Evolutionary conservation across 2,888 invertebrate species (phyloP).

Genomic region (Pseudolycoriella hygida): DNA sequence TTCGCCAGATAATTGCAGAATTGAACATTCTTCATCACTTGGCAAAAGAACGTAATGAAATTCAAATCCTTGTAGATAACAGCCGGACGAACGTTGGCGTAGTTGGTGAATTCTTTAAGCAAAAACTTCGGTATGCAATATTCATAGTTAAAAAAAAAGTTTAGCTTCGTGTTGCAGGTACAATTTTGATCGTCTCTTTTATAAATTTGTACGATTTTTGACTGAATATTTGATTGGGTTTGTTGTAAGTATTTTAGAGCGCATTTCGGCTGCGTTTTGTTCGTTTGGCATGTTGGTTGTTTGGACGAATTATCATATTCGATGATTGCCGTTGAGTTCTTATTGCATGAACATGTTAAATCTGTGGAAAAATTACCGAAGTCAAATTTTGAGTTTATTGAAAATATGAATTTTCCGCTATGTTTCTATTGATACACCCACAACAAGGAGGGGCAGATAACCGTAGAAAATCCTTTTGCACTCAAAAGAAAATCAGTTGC

Average conservation of each 20-base stretch:
- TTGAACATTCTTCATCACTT: slow-evolving; percentile 27
- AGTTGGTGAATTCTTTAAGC: slow-evolving; percentile 17
- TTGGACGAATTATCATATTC: slow-evolving; percentile 19
- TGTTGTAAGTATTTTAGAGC: not conserved
- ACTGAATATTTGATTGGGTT: not conserved
- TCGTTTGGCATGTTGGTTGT: slow-evolving; percentile 18
- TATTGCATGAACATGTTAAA: slow-evolving; percentile 30
- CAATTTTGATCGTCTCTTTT: not conserved
- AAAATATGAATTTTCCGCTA: no score
- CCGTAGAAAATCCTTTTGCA: no score
- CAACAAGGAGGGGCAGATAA: no score
- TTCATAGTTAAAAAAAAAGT: slow-evolving; percentile 19
- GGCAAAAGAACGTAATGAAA: slow-evolving; percentile 25
- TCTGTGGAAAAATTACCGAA: no score
- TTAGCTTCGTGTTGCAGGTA: slow-evolving; percentile 15
- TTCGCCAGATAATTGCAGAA: slow-evolving; percentile 51
- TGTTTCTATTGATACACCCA: no score
- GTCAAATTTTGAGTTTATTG: no score
- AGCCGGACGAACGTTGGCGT: not conserved
- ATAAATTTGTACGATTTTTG: not conserved
- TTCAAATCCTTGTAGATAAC: slow-evolving; percentile 17
- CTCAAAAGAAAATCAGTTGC: no score
- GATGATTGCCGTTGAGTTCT: slow-evolving; percentile 11
- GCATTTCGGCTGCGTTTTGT: not conserved
- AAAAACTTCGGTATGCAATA: slow-evolving; percentile 22